Evolutionary conservation across 2,888 invertebrate genomes (phyloP), one percentile per base, ranked within the genome.

Genomic region (Microctonus brassicae): DNA sequence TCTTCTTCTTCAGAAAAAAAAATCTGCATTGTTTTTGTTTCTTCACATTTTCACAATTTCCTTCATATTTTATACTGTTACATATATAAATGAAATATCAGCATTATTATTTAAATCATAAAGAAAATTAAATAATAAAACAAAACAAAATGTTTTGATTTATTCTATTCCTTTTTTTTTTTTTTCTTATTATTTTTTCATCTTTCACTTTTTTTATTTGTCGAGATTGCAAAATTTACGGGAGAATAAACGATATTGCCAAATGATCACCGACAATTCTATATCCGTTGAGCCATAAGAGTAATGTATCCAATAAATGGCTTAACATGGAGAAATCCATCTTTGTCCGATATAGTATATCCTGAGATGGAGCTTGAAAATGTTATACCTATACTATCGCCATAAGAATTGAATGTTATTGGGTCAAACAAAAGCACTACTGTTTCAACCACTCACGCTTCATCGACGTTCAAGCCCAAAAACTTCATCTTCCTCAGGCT

Each of bases 391-490:
- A 64, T 20, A 34, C 34, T 5, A 22, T 62, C 42, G 39, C 39
- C 39, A 62, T 36, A 20, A 20, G 34, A 33, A 36, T 5, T 61
- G 24, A 58, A 68, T 39, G 60, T 68, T 68, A 68, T 68, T 68
- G 57, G 67, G 67, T 68, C 67, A 68, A 68, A 68, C 57, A 33
- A 26, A 6, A 60, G 58, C 22, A 68, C 4, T 29, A 29, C 29
- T 29, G 26, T 26, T 42, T 20, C 24, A 57, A 60, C 11, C n/a
- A n/a, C 26, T 58, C 39, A 68, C 58, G 67, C 47, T 68, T 68
- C 67, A 68, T 68, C 57, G 60, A 60, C 58, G 29, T n/a, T 60
- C 58, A 57, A 57, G 55, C 66, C 57, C 13, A 57, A 66, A 47
- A 68, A 68, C 42, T 68, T 68, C 11, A 47, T 68, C 58, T 68